phyloP scores from a whole-genome alignment of 2,797 vertebrate species.

The Champsocephalus esox region DNA sequence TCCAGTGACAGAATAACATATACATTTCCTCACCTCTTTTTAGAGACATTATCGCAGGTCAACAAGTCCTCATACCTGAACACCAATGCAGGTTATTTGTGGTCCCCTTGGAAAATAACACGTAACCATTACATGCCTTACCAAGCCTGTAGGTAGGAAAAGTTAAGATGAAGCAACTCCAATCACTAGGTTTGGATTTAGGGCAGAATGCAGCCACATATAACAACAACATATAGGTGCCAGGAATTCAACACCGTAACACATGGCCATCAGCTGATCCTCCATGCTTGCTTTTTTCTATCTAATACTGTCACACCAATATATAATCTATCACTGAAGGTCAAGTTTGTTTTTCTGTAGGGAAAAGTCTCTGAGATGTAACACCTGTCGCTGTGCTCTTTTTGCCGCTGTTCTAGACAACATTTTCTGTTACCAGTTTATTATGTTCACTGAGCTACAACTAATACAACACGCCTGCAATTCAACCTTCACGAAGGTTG shows the following conservation, averaged over 20 bases:
- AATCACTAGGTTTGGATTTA: background rate
- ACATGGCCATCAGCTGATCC: background rate
- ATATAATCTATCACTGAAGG: background rate
- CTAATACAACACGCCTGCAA: background rate
- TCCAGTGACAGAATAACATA: conserved; percentile 12
- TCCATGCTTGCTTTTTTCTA: background rate
- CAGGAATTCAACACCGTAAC: background rate
- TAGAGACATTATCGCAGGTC: conserved; percentile 18
- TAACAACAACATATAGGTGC: background rate
- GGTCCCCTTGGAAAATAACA: conserved; percentile 18
- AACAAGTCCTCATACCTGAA: conserved; percentile 20
- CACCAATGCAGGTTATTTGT: background rate
- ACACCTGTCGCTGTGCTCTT: background rate
- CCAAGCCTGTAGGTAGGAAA: background rate
- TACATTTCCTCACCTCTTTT: conserved; percentile 23
- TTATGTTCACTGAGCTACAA: background rate
- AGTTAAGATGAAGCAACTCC: background rate
- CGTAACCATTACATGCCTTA: background rate
- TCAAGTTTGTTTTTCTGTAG: background rate
- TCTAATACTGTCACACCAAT: background rate
- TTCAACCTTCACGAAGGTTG: background rate
- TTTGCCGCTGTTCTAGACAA: background rate
- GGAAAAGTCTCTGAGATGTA: background rate
- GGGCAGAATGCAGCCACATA: background rate
- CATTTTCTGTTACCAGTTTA: background rate